Percentiles rank a stretch among this genome's conserved stretches.
phyloP scores from a whole-genome alignment of 2,797 vertebrate species.

The Sebastes kiyomatsui region DNA sequence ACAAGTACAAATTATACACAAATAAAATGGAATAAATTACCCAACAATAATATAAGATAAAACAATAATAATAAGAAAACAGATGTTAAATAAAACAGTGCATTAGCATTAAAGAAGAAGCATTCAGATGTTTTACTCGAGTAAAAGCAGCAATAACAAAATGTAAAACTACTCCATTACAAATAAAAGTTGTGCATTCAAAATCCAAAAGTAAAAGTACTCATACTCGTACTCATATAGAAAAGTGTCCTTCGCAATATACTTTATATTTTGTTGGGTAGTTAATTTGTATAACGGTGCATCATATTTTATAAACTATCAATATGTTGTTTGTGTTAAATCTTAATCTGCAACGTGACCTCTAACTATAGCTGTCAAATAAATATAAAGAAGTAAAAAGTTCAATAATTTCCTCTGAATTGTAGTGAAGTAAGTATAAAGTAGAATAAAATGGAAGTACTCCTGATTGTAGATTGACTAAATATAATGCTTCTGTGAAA shows the following conservation, averaged over 20 bases:
- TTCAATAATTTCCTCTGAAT: background rate
- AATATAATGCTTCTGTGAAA: no score
- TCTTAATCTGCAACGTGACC: background rate
- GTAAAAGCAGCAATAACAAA: background rate
- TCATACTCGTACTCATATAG: no score
- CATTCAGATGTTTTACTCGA: background rate
- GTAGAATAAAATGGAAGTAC: background rate
- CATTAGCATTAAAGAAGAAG: background rate
- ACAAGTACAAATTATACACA: background rate
- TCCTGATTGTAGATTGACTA: background rate
- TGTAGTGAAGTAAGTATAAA: background rate
- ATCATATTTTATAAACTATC: background rate
- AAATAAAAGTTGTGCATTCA: background rate
- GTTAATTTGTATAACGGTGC: background rate
- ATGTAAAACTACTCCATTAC: background rate
- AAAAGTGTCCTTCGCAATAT: background rate
- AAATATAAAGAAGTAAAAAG: background rate
- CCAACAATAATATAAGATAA: background rate
- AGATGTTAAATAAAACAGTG: background rate
- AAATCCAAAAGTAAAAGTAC: background rate
- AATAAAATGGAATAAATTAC: background rate
- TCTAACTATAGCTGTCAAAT: background rate
- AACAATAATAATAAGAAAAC: background rate
- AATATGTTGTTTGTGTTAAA: background rate
- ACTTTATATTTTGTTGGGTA: background rate